Conservation (phyloP, 53 echinoderm and acorn worm genomes). For the Temnopleurus reevesii region DNA sequence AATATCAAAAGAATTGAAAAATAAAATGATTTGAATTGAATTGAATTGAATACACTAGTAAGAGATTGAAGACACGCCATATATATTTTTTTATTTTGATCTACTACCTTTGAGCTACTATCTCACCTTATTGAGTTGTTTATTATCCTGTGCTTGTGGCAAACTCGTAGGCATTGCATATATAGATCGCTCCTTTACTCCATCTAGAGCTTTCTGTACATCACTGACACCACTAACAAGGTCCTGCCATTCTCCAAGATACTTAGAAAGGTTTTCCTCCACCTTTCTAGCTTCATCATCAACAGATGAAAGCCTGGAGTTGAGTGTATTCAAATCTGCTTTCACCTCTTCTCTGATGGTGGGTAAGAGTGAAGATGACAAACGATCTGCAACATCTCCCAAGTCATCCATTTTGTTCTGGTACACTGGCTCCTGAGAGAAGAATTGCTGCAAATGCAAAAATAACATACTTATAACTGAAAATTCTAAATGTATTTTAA, state of each 20-base stretch:
- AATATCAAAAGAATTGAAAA: too few relatives aligned
- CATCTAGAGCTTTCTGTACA: slow-evolving; percentile 60
- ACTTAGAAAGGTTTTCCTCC: slow-evolving; percentile 71
- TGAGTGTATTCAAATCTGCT: slow-evolving; percentile 62
- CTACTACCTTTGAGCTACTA: too few relatives aligned
- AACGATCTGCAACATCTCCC: slow-evolving; percentile 65
- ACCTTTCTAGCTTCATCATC: slow-evolving; percentile 39
- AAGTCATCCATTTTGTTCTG: slow-evolving; percentile 81
- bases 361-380: slow-evolving; percentile 70
- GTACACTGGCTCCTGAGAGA: slow-evolving; percentile 76
- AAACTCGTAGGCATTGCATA: slow-evolving; percentile 67
- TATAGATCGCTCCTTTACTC: slow-evolving; percentile 56
- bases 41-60: too few relatives aligned
- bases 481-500: too few relatives aligned
- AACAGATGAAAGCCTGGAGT: slow-evolving; percentile 54
- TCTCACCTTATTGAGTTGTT: slow-evolving; percentile 75
- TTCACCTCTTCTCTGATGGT: slow-evolving; percentile 59
- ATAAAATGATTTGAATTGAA: too few relatives aligned
- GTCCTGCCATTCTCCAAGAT: slow-evolving; percentile 76
- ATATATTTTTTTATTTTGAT: too few relatives aligned
- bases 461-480: too few relatives aligned
- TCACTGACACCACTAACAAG: slow-evolving; percentile 60
- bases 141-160: slow-evolving; percentile 69
- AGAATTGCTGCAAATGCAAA: slow-evolving; percentile 68
- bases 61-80: too few relatives aligned